Evolutionary conservation across 2,888 invertebrate genomes (phyloP).

Genomic region (Lapara coniferarum): DNA sequence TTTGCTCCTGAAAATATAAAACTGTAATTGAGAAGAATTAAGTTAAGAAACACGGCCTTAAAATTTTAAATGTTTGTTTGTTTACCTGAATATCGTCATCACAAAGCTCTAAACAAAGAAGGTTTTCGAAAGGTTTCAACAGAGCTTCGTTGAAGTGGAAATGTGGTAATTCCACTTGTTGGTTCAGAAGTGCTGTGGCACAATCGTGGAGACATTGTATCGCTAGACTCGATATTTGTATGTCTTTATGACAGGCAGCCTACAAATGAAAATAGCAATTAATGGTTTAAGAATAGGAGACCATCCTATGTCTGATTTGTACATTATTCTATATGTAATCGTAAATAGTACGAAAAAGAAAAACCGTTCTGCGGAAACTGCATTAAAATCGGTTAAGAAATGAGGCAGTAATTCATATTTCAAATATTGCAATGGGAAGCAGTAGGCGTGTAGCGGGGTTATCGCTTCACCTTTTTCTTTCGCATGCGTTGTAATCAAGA

Average conservation of each 20-base stretch:
- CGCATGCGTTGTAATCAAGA: no score
- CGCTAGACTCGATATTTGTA: conserved; percentile 94
- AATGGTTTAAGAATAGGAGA: neutral
- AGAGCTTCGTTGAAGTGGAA: conserved; percentile 98
- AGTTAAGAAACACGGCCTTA: neutral
- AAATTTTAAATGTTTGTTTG: neutral
- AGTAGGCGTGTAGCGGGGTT: no score
- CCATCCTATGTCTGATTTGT: no score
- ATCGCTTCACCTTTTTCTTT: no score
- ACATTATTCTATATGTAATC: no score
- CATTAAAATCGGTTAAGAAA: no score
- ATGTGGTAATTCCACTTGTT: conserved; percentile 94
- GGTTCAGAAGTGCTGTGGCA: conserved; percentile 93
- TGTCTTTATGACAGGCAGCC: conserved; percentile 96
- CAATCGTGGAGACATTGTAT: conserved; percentile 96
- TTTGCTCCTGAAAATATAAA: conserved; percentile 87
- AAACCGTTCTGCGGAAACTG: no score
- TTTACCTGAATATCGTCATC: conserved; percentile 95
- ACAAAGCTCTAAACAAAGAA: conserved; percentile 95
- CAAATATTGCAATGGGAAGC: no score
- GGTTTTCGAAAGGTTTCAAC: conserved; percentile 97
- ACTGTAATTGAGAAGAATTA: neutral
- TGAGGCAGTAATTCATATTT: no score
- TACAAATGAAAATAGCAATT: conserved; percentile 51
- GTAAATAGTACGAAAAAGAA: no score